Evolutionary conservation across 2,797 vertebrate species (phyloP), one percentile per base, ranked within the genome.

Genomic region (Urosaurus nigricauda): DNA sequence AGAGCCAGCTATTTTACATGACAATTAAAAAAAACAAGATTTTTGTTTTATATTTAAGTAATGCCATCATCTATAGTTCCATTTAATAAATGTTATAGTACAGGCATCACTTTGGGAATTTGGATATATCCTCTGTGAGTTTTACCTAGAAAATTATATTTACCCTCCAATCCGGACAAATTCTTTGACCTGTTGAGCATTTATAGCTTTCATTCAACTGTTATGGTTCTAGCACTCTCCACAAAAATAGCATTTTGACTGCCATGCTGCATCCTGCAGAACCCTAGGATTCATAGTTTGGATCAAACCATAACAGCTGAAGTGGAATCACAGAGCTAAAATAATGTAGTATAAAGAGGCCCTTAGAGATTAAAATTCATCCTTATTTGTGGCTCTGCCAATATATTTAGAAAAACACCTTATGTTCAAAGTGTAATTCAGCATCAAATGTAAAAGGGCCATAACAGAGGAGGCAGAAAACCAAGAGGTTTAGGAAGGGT

Each of bases 91-190:
- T 16, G 58, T 60, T 60, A 60, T 60, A 16, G 58, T 60, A 60
- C 19, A 60, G 58, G 19, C 19, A 60, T 60, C 58, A 60, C 19
- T 60, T 16, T 60, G 58, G 58, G 58, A 60, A 3, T 17, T 16
- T 58, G 56, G 16, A 58, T 51, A 68, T 86, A 14, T 47, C 11
- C 12, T 51, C 13, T 29, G 24, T 68, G n/a, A 70, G 51, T 70
- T n/a, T 79, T 32, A 37, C 70, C 89, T 91, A 6, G 91, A 65
- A 19, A 53, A 9, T 9, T 87, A 58, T 56, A 21, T 53, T 87
- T 47, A 11, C 9, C 35, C 26, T 60, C 65, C 60, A 35, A 8
- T 24, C 32, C 26, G 56, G 37, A 87, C 4, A 21, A 75, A n/a
- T 29, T 29, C n/a, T 87, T 60, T 32, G 29, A 1, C 58, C 32